These are phyloP conservation scores for Agrotis clavis DNA, from an alignment of 2,888 invertebrate species.

Conservation along the genomic window DNA sequence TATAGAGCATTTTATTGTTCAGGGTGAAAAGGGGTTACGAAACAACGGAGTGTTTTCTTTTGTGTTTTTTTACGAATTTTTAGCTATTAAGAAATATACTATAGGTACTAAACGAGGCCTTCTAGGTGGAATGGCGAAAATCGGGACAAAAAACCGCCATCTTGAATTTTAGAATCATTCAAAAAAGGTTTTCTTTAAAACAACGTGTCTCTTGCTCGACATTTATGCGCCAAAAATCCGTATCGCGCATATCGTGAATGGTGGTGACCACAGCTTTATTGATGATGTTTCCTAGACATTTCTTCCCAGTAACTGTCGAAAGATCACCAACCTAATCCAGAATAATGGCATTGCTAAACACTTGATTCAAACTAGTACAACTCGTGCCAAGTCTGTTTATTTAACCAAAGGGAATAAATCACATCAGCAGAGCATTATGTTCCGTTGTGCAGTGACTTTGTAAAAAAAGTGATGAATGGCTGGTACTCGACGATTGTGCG, in stretches of 20 bases:
- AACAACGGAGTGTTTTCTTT: constrained; percentile 20
- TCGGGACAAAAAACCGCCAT: not conserved
- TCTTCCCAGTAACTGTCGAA: constrained; percentile 14
- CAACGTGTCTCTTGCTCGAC: too few species aligned
- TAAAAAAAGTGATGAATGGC: constrained; percentile 70
- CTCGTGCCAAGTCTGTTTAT: constrained; percentile 44
- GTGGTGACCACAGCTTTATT: constrained; percentile 1
- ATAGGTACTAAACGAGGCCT: not conserved
- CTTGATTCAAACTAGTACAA: constrained; percentile 16
- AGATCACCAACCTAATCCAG: constrained; percentile 33
- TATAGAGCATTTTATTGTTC: constrained; percentile 39
- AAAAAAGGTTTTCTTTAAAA: too few species aligned
- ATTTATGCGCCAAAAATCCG: not conserved
- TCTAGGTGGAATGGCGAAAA: not conserved
- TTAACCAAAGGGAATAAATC: constrained; percentile 21
- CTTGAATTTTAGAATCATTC: not conserved
- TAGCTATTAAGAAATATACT: not conserved
- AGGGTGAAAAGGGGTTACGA: constrained; percentile 26
- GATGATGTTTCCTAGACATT: constrained; percentile 10
- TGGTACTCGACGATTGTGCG: constrained; percentile 59
- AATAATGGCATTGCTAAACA: constrained; percentile 41
- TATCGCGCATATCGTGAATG: not conserved
- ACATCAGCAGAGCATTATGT: constrained; percentile 37
- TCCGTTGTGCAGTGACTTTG: constrained; percentile 49
- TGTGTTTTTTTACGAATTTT: not conserved